phyloP scores from a whole-genome alignment of 2,113 vertebrate species.

The Mellivora capensis region DNA sequence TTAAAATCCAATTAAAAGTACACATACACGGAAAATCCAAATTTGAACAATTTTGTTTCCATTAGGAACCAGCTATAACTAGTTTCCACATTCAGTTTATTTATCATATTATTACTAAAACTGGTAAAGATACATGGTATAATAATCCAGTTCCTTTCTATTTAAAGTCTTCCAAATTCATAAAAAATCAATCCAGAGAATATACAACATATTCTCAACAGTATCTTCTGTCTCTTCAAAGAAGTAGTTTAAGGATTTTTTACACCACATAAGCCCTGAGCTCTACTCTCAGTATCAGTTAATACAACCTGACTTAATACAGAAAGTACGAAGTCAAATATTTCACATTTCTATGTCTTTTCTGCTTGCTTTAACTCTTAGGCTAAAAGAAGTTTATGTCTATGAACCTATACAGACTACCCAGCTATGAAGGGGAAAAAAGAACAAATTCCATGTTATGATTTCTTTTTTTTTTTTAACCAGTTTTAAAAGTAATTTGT shows the following conservation, averaged over 20 bases:
- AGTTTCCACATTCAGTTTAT: background rate
- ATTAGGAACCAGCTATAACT: background rate
- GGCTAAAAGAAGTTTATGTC: background rate
- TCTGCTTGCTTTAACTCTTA: background rate
- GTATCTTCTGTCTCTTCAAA: background rate
- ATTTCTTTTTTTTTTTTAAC: background rate
- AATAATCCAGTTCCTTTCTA: background rate
- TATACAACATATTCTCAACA: background rate
- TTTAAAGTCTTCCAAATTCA: background rate
- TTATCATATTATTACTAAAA: background rate
- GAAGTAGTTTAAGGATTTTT: background rate
- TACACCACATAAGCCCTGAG: background rate
- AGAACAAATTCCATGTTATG: background rate
- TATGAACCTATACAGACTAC: background rate
- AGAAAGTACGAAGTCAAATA: background rate
- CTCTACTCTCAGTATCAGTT: background rate
- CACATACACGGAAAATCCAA: background rate
- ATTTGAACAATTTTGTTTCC: background rate
- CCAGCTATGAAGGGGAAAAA: background rate
- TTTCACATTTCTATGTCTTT: background rate
- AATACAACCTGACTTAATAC: background rate
- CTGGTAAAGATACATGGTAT: background rate
- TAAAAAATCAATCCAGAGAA: background rate
- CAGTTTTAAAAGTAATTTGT: background rate
- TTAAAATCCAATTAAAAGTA: constrained; percentile 9